Conservation (phyloP, 2,888 invertebrate genomes). For the Drosophila tanythrix region DNA sequence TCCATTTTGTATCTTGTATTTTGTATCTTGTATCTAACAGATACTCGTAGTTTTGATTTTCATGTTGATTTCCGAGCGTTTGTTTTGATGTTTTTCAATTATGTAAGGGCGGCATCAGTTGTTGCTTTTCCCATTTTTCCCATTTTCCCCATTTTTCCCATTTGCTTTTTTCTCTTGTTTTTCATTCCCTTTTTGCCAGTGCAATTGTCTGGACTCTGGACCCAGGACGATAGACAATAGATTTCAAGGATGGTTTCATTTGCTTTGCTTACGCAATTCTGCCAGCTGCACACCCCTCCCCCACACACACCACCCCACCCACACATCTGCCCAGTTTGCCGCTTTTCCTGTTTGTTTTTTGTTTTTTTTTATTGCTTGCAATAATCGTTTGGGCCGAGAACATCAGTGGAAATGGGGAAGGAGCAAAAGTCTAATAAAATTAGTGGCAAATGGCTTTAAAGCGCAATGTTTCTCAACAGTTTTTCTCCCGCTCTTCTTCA, state of each 20-base stretch:
- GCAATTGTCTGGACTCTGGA: constrained; percentile 64
- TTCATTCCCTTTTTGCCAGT: constrained; percentile 30
- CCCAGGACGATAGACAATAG: constrained; percentile 65
- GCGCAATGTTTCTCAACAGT: constrained; percentile 48
- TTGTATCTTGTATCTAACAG: constrained; percentile 53
- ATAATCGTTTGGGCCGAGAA: constrained; percentile 71
- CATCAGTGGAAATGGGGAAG: constrained; percentile 34
- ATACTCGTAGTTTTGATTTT: constrained; percentile 66
- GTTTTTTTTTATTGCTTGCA: constrained; percentile 56
- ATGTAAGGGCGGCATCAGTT: constrained; percentile 59
- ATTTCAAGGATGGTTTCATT: constrained; percentile 79
- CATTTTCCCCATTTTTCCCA: neutral
- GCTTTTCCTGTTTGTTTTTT: constrained; percentile 3
- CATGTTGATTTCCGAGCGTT: constrained; percentile 51
- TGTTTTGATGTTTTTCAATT: constrained; percentile 80
- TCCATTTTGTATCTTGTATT: constrained; percentile 37
- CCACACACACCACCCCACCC: constrained; percentile 4
- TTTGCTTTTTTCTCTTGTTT: constrained; percentile 14
- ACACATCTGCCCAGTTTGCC: constrained; percentile 25
- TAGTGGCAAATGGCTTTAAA: constrained; percentile 75
- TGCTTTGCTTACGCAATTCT: constrained; percentile 42
- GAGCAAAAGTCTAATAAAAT: constrained; percentile 65
- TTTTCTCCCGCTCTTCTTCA: constrained; percentile 12
- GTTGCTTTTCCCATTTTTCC: constrained; percentile 33
- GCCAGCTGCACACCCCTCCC: constrained; percentile 39